These are phyloP conservation scores for Chloroceryle aenea DNA, from an alignment of 2,113 vertebrate species.

Conservation along the genomic window DNA sequence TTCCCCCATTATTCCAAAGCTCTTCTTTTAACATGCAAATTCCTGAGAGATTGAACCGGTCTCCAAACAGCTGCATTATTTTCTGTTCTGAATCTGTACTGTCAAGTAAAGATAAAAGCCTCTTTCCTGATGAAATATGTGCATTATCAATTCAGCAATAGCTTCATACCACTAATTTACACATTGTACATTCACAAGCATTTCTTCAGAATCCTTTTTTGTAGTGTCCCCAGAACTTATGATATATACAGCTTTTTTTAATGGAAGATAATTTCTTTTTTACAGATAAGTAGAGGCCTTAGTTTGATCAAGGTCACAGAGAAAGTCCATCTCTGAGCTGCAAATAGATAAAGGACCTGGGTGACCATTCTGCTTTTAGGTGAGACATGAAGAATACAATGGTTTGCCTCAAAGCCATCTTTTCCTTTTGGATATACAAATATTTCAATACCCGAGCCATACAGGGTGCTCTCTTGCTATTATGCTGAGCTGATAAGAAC, in stretches of 20 bases:
- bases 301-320: conserved; percentile 51
- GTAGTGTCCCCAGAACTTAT: not conserved
- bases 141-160: not conserved
- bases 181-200: not conserved
- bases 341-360: not conserved
- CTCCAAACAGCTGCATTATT: not conserved
- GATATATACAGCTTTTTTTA: not conserved
- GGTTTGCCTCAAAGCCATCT: not conserved
- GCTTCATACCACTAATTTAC: not conserved
- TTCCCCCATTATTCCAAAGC: not conserved
- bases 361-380: not conserved
- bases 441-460: not conserved
- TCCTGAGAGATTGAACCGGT: not conserved
- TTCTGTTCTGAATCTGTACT: not conserved
- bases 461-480: not conserved
- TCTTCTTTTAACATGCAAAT: not conserved
- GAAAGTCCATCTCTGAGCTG: not conserved
- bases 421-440: not conserved
- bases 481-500: not conserved
- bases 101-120: not conserved
- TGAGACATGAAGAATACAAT: not conserved
- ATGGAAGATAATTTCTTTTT: not conserved
- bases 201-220: not conserved
- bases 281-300: not conserved
- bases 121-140: not conserved